These are phyloP conservation scores for Saccostrea glomerata DNA, from an alignment of 1,140 invertebrate species.

Conservation along the genomic window DNA sequence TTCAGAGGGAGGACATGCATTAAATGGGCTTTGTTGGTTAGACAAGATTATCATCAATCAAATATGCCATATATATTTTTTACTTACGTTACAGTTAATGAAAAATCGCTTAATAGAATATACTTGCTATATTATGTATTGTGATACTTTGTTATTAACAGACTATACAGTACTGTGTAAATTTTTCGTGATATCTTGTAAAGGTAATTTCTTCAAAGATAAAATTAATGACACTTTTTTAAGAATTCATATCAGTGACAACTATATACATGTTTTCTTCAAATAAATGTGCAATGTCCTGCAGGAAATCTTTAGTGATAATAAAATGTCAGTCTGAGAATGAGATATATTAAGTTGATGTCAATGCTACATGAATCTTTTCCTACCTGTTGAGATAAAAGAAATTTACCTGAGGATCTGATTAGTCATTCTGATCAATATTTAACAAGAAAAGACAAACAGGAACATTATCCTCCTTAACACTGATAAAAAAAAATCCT, in stretches of 20 bases:
- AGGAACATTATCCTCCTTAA: background rate
- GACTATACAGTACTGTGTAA: too few species aligned
- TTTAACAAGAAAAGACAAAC: conserved; percentile 4
- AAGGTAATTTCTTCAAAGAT: too few species aligned
- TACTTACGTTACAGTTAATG: background rate
- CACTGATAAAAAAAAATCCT: background rate
- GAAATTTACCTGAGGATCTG: background rate
- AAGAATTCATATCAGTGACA: too few species aligned
- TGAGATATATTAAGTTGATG: background rate
- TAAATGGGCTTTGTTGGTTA: background rate
- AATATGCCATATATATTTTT: background rate
- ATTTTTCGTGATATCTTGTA: too few species aligned
- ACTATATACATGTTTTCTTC: too few species aligned
- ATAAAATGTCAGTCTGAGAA: background rate
- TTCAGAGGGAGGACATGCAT: background rate
- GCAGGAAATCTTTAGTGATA: background rate
- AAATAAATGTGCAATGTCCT: background rate
- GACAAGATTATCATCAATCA: conserved; percentile 24
- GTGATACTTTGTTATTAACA: too few species aligned
- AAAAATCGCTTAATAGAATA: background rate
- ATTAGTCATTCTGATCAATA: conserved; percentile 12
- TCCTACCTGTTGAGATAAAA: background rate
- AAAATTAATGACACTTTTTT: too few species aligned
- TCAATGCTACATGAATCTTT: background rate
- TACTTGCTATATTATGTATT: background rate